A percentile compares a stretch with the other conserved stretches of the same genome.
Evolutionary conservation across 2,888 invertebrate species (phyloP).

Genomic region (Calameuta pallipes): DNA sequence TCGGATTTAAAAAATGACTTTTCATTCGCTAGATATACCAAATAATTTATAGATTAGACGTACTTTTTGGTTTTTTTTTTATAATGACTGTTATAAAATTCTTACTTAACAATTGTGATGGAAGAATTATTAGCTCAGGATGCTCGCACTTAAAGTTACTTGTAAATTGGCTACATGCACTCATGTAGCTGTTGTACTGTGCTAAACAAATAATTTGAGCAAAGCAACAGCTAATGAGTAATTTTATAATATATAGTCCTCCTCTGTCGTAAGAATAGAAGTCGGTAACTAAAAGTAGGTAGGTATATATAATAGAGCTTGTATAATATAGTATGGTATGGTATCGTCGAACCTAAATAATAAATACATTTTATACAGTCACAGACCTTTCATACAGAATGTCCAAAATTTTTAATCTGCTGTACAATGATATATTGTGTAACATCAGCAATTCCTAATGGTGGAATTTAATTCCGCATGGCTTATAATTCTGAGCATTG

Average conservation of each 20-base stretch:
- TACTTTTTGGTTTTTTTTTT: background rate
- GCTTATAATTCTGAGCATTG: background rate
- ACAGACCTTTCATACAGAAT: slow-evolving; percentile 63
- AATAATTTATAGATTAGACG: background rate
- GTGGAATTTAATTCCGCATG: slow-evolving; percentile 2
- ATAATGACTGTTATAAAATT: background rate
- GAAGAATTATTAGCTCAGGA: background rate
- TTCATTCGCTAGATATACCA: background rate
- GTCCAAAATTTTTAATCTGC: slow-evolving; percentile 47
- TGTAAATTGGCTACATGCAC: slow-evolving; percentile 49
- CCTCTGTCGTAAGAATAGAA: slow-evolving; percentile 52
- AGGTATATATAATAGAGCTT: slow-evolving; percentile 52
- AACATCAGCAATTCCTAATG: slow-evolving; percentile 5
- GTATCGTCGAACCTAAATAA: slow-evolving; percentile 65
- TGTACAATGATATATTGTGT: slow-evolving; percentile 24
- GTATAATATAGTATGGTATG: slow-evolving; percentile 54
- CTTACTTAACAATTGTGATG: background rate
- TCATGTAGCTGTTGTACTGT: slow-evolving; percentile 34
- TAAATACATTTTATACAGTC: slow-evolving; percentile 66
- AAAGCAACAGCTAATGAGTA: slow-evolving; percentile 31
- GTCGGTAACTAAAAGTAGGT: slow-evolving; percentile 61
- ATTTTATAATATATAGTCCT: slow-evolving; percentile 47
- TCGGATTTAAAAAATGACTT: background rate
- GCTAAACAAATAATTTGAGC: slow-evolving; percentile 29
- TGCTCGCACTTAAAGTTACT: slow-evolving; percentile 10